Evolutionary conservation across 2,888 invertebrate genomes (phyloP).

Genomic region (Pollenia griseotomentosa): DNA sequence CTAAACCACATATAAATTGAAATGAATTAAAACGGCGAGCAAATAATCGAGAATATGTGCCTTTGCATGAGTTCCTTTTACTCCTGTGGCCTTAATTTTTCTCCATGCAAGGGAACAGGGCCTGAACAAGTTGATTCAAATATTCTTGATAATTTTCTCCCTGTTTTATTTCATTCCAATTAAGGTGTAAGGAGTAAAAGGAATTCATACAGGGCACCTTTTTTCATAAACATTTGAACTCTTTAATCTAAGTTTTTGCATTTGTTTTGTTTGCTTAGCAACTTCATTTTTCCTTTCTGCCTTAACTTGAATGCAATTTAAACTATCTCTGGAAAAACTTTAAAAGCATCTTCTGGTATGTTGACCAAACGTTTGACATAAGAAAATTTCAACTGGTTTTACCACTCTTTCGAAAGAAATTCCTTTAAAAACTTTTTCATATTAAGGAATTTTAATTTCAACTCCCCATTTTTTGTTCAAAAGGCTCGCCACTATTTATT

Average conservation of each 20-base stretch:
- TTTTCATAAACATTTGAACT: background rate
- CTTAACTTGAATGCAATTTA: background rate
- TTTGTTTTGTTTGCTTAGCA: background rate
- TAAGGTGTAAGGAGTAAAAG: no score
- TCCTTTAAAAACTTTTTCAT: slow-evolving; percentile 36
- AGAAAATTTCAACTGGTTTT: slow-evolving; percentile 57
- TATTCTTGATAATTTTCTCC: no score
- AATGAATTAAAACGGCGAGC: no score
- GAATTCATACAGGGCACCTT: background rate
- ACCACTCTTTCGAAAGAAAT: slow-evolving; percentile 56
- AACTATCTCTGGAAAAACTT: slow-evolving; percentile 1
- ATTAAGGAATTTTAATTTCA: slow-evolving; percentile 49
- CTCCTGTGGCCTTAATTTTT: no score
- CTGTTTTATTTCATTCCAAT: no score
- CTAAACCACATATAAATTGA: no score
- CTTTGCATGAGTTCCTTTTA: no score
- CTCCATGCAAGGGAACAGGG: no score
- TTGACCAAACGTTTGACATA: background rate
- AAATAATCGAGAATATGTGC: no score
- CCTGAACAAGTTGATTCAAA: no score
- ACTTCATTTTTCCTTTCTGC: background rate
- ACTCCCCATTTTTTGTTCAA: slow-evolving; percentile 45
- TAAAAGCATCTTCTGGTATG: slow-evolving; percentile 4
- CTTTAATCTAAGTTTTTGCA: background rate
- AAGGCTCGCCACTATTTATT: background rate